Conservation (phyloP, 2,888 invertebrate species). For the Eucera pruinosa region DNA sequence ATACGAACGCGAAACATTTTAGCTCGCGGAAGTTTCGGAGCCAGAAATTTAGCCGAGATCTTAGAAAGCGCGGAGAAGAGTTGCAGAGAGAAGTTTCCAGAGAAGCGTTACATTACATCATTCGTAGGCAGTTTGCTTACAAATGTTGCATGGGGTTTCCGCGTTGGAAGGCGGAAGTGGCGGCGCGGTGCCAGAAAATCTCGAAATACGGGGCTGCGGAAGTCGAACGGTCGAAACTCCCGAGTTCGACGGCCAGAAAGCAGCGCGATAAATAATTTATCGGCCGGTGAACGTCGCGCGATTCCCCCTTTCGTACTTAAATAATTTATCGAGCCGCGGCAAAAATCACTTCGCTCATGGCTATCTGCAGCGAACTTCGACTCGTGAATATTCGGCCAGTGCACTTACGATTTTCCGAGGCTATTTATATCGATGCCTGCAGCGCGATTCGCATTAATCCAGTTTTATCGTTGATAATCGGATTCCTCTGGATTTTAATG, state of each 20-base stretch:
- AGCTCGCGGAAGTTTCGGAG: background rate
- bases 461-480: no score
- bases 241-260: slow-evolving; percentile 12
- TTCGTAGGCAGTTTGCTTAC: slow-evolving; percentile 29
- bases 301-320: slow-evolving; percentile 18
- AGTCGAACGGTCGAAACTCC: slow-evolving; percentile 55
- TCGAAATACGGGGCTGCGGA: background rate
- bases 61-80: background rate
- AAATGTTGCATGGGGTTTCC: slow-evolving; percentile 38
- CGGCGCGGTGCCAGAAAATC: slow-evolving; percentile 2
- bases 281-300: slow-evolving; percentile 18
- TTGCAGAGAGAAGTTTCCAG: slow-evolving; percentile 1
- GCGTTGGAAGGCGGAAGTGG: slow-evolving; percentile 21
- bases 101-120: slow-evolving; percentile 12
- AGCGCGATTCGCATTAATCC: slow-evolving; percentile 8
- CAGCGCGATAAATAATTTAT: slow-evolving; percentile 64
- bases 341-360: slow-evolving; percentile 43
- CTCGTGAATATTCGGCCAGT: slow-evolving; percentile 41
- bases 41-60: background rate
- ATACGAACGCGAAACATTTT: background rate
- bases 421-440: slow-evolving; percentile 24
- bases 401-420: slow-evolving; percentile 25
- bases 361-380: slow-evolving; percentile 21
- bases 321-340: slow-evolving; percentile 53
- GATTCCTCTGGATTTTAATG: background rate